Base-by-base conservation (phyloP, 2,797 vertebrate species). In the Selene dorsalis region DNA sequence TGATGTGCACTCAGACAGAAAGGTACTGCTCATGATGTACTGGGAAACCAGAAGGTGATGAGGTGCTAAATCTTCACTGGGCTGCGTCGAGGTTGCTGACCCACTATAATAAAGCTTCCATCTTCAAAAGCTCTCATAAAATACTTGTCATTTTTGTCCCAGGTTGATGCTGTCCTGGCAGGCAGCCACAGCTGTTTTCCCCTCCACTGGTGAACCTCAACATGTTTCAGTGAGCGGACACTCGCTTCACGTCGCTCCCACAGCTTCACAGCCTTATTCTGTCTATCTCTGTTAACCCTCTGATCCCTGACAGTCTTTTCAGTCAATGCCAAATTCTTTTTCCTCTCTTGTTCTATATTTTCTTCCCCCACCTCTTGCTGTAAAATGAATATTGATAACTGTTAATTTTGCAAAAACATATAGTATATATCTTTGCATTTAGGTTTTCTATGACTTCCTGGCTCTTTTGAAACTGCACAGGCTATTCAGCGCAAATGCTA, bases 81-180 rank as follows among this genome's bases (percentile, higher is more conserved):
- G 85, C 79, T 88, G 67, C 18, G 22, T 80, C 64, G 64, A 80
- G 86, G 87, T 92, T 69, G 4, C 70, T 83, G 83, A 86, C 87
- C 79, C 76, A 84, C 85, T 87, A 77, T 89, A 92, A 93, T 93
- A 93, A 93, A 92, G 69, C 66, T 45, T 12, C 57, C 61, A 86
- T 86, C 87, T 93, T 95, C 93, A 94, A 93, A 95, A 86, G 79
- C 69, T 68, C 80, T 87, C 88, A 93, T 92, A 85, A 94, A 93
- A 94, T 92, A 84, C 84, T 90, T 93, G 85, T 90, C 80, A 89
- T 94, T 93, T 92, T 91, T 93, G 82, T 84, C 84, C 75, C 3
- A 58, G 56, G 32, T 83, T 55, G 80, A 88, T 75, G 79, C 69
- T 93, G 89, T 90, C 89, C 79, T 79, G 85, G 89, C 92, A 93